These are phyloP conservation scores for Bombus haemorrhoidalis DNA, from an alignment of 1,140 invertebrate genomes.

Conservation along the genomic window DNA sequence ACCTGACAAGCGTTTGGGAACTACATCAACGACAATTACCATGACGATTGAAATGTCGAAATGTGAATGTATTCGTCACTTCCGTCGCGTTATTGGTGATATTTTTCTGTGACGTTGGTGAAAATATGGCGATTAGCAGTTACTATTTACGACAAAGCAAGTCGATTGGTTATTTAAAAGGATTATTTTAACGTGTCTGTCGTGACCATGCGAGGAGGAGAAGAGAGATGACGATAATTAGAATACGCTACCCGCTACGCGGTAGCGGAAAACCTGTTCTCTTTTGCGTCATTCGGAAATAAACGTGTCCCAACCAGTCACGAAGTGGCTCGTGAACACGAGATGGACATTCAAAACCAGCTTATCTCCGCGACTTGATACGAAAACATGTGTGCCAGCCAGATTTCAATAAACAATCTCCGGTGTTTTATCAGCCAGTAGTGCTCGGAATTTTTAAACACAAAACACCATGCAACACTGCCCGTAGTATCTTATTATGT, in stretches of 20 bases:
- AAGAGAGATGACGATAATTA: slow-evolving; percentile 9
- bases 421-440: slow-evolving; percentile 59
- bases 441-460: slow-evolving; percentile 67
- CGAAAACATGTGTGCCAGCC: slow-evolving; percentile 65
- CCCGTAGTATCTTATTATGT: not conserved
- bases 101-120: not conserved
- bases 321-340: slow-evolving; percentile 44
- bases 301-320: not conserved
- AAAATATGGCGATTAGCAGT: not conserved
- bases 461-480: slow-evolving; percentile 38
- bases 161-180: slow-evolving; percentile 7
- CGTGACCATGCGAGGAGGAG: not conserved
- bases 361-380: slow-evolving; percentile 69
- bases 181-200: slow-evolving; percentile 26
- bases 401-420: slow-evolving; percentile 71
- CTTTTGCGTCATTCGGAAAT: slow-evolving; percentile 50
- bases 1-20: not conserved
- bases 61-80: not conserved
- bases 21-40: not conserved
- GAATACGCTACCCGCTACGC: slow-evolving; percentile 6
- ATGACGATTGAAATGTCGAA: too few relatives aligned
- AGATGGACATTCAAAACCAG: slow-evolving; percentile 70
- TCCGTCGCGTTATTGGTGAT: not conserved
- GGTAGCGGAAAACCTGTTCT: slow-evolving; percentile 51
- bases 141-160: not conserved